phyloP scores from a whole-genome alignment of 2,797 vertebrate genomes.

The Cephalopachus bancanus region DNA sequence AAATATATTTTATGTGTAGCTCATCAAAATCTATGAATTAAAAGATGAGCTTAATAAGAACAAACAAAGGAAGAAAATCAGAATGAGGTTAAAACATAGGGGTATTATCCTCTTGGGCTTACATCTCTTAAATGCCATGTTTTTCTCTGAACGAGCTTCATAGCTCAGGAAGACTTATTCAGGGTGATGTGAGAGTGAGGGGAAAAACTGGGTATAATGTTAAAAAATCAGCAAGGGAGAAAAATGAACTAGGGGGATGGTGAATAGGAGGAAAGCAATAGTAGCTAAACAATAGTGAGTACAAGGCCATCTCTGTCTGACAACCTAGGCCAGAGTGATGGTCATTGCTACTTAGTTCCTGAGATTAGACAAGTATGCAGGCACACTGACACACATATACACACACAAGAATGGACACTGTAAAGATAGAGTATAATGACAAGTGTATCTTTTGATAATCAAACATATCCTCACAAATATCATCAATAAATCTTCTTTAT shows the following conservation, averaged over 20 bases:
- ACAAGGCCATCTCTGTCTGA: background rate
- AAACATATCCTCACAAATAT: background rate
- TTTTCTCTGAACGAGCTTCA: conserved; percentile 8
- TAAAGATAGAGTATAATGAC: background rate
- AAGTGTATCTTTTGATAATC: background rate
- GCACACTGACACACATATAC: background rate
- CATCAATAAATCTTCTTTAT: background rate
- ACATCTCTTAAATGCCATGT: background rate
- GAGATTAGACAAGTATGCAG: background rate
- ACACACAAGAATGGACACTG: background rate
- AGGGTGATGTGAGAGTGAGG: background rate
- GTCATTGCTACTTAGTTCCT: background rate
- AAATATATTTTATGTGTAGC: background rate
- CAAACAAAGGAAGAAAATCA: conserved; percentile 17
- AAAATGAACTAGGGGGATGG: background rate
- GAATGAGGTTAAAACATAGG: background rate
- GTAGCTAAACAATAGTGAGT: background rate
- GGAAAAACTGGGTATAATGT: background rate
- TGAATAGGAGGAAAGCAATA: background rate
- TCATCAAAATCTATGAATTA: conserved; percentile 19
- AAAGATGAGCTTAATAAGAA: conserved; percentile 4
- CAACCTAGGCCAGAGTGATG: background rate
- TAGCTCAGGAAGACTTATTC: background rate
- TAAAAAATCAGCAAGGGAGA: background rate
- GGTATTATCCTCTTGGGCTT: background rate